These are phyloP conservation scores for Romanomermis culicivorax DNA, from an alignment of 2,888 invertebrate species.

Conservation along the genomic window DNA sequence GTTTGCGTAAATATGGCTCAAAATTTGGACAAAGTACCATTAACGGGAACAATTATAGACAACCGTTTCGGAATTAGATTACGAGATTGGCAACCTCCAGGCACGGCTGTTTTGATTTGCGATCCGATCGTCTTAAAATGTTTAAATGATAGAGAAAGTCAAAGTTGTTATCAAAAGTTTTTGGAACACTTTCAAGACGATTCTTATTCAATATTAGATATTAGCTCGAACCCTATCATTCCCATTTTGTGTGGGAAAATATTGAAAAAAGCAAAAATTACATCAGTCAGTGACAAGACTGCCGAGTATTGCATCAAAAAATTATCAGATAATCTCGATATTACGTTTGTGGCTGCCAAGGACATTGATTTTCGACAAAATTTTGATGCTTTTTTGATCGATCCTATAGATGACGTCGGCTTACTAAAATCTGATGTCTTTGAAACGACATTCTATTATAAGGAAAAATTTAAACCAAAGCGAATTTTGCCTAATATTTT, in stretches of 20 bases:
- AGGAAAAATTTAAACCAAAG: neutral
- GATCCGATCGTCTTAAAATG: neutral
- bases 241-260: neutral
- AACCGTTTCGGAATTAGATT: neutral
- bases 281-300: neutral
- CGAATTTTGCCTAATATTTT: neutral
- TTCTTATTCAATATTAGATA: neutral
- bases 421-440: neutral
- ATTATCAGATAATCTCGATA: too few relatives aligned
- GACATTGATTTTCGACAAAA: neutral
- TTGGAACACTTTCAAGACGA: neutral
- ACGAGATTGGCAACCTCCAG: too few relatives aligned
- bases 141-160: neutral
- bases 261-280: neutral
- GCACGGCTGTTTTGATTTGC: neutral
- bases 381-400: neutral
- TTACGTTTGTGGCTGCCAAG: neutral
- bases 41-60: neutral
- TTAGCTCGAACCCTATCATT: neutral
- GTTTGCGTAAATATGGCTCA: constrained; percentile 10
- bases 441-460: neutral
- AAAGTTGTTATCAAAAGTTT: neutral
- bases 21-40: constrained; percentile 8
- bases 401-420: neutral
- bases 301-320: neutral